Evolutionary conservation across 2,888 invertebrate species (phyloP).

Genomic region (Teleogryllus oceanicus): DNA sequence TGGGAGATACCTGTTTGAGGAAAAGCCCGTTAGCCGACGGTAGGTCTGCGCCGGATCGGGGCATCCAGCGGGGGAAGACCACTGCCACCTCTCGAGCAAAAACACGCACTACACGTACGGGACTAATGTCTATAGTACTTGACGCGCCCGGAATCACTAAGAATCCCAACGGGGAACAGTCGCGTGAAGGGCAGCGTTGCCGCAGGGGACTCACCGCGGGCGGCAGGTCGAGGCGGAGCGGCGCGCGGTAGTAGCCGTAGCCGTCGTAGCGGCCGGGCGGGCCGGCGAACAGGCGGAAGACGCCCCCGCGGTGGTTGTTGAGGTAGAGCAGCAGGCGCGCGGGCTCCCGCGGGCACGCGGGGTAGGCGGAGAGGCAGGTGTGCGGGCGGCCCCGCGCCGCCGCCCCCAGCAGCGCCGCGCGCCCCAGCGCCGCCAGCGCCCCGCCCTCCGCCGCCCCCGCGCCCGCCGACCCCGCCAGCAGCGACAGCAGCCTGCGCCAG

Average conservation of each 20-base stretch:
- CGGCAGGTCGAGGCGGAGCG: too few species aligned
- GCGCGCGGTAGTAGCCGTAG: slow-evolving; percentile 34
- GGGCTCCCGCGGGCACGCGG: slow-evolving; percentile 69
- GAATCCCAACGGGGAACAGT: too few species aligned
- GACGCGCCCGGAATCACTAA: too few species aligned
- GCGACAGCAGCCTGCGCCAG: not conserved
- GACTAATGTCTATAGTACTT: too few species aligned
- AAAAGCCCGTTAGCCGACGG: too few species aligned
- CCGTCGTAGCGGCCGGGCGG: slow-evolving; percentile 44
- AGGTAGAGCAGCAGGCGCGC: slow-evolving; percentile 71
- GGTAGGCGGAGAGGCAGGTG: slow-evolving; percentile 63
- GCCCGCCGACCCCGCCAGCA: slow-evolving; percentile 24
- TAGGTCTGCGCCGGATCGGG: too few species aligned
- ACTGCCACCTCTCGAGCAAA: too few species aligned
- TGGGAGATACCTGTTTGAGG: too few species aligned
- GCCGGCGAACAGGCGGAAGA: slow-evolving; percentile 72
- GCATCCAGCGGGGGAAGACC: too few species aligned
- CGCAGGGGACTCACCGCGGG: too few species aligned
- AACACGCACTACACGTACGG: too few species aligned
- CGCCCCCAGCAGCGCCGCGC: slow-evolving; percentile 71
- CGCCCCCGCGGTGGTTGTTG: slow-evolving; percentile 82
- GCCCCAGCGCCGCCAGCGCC: slow-evolving; percentile 69
- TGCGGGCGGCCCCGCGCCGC: slow-evolving; percentile 60
- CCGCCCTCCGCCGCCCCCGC: slow-evolving; percentile 59
- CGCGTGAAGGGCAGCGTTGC: too few species aligned